These are phyloP conservation scores for Tenodera sinensis DNA, from an alignment of 2,888 invertebrate species.

Conservation along the genomic window DNA sequence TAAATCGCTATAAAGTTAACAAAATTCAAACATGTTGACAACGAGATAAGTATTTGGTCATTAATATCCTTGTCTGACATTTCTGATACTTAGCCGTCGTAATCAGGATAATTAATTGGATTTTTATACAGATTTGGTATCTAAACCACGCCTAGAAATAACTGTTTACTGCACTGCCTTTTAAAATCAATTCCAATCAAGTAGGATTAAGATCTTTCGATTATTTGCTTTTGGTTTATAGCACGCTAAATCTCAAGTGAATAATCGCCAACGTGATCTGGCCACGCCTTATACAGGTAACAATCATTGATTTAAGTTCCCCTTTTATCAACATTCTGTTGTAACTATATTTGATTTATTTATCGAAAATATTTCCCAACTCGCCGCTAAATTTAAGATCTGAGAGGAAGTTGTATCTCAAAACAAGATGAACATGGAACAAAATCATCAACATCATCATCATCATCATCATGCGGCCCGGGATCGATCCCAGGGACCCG, in stretches of 20 bases:
- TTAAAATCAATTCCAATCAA: background rate
- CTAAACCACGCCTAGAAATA: background rate
- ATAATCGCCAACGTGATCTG: background rate
- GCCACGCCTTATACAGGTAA: background rate
- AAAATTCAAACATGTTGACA: background rate
- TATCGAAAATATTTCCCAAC: too few species aligned
- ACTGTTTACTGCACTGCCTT: background rate
- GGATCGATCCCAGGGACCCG: too few species aligned
- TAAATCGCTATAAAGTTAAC: background rate
- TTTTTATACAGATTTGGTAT: background rate
- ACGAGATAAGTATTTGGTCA: background rate
- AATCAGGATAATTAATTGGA: background rate
- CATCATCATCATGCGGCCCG: too few species aligned
- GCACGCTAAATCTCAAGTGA: background rate
- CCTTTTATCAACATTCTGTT: background rate
- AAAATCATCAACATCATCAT: too few species aligned
- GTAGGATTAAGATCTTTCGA: background rate
- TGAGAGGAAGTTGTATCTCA: too few species aligned
- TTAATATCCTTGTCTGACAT: background rate
- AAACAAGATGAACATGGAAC: too few species aligned
- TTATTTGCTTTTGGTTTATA: background rate
- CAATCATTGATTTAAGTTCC: background rate
- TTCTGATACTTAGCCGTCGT: background rate
- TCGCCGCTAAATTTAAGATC: too few species aligned
- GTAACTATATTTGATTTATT: too few species aligned